Conservation (phyloP, 2,113 vertebrate species). For the Lophura nycthemera region DNA sequence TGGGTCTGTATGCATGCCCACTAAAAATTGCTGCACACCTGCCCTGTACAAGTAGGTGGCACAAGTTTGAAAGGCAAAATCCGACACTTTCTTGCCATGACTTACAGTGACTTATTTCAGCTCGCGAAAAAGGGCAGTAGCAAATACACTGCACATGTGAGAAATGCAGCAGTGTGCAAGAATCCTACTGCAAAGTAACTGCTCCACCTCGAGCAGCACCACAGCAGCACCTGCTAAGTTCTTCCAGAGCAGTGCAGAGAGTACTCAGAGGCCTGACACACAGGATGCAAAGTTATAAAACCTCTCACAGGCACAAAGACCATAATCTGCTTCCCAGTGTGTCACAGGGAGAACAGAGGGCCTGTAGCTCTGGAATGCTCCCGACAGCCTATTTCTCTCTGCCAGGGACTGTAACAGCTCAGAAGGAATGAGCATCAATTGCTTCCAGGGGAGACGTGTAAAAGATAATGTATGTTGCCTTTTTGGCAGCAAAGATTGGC, state of each 20-base stretch:
- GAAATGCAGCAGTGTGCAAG: not conserved
- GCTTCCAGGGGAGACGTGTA: conserved; percentile 53
- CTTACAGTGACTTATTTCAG: not conserved
- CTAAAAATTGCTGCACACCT: not conserved
- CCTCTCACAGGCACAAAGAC: not conserved
- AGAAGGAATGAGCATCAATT: conserved; percentile 27
- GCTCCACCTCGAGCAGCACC: not conserved
- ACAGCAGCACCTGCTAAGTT: not conserved
- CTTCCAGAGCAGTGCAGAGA: not conserved
- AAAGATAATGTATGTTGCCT: conserved; percentile 59
- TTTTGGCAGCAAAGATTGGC: conserved; percentile 63
- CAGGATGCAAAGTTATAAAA: not conserved
- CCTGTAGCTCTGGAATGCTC: not conserved
- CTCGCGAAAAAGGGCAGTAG: not conserved
- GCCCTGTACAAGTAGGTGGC: not conserved
- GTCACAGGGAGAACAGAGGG: not conserved
- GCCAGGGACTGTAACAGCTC: not conserved
- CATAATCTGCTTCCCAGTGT: not conserved
- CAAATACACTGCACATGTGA: not conserved
- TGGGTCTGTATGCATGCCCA: not conserved
- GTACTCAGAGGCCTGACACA: not conserved
- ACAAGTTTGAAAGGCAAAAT: not conserved
- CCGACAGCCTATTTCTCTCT: not conserved
- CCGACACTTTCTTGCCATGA: not conserved
- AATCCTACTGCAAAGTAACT: not conserved